Base-by-base conservation (phyloP, 1,140 invertebrate species). In the Nymphalis io region DNA sequence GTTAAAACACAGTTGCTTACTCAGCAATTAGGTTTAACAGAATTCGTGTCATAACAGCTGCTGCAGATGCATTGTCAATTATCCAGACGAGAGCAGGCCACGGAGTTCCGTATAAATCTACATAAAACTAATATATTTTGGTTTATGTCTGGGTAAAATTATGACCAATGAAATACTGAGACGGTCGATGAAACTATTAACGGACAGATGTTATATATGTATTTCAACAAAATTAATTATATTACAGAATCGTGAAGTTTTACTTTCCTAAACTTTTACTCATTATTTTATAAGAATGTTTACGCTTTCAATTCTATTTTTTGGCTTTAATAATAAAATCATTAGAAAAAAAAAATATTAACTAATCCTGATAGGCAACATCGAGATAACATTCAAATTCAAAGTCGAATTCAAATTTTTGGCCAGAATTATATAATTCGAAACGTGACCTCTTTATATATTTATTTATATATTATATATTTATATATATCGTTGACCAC, bases 31-130 rank as follows among this genome's bases (percentile, higher is more conserved):
- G 51, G 46, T 48, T 51, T 6, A 62, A 51, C 18, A 18, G 23
- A 53, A 48, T 51, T 11, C 46, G n/a, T 44, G 60, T 51, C 39
- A 23, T 12, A 62, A 48, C 60, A 62, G 51, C 60, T 62, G 60
- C 44, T 51, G 60, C 60, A 62, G 51, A 55, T 62, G 60, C 60
- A 62, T 38, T 62, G 27, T 62, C 60, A 62, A 62, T 62, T 53
- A 62, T 13, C n/a, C 16, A 18, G 18, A 33, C 60, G 60, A 48
- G 57, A 27, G 18, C 27, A 51, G 46, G 23, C 51, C 51, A 55
- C 20, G 51, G 3, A n/a, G 51, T 55, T 55, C n/a, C 23, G 60
- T 46, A 21, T 46, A 33, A 62, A 62, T 62, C 60, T 62, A 62
- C 60, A 62, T 62, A 62, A 51, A 51, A 62, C 44, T 51, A 51